Base-by-base conservation (phyloP, 2,888 invertebrate species). In the Tenodera sinensis region DNA sequence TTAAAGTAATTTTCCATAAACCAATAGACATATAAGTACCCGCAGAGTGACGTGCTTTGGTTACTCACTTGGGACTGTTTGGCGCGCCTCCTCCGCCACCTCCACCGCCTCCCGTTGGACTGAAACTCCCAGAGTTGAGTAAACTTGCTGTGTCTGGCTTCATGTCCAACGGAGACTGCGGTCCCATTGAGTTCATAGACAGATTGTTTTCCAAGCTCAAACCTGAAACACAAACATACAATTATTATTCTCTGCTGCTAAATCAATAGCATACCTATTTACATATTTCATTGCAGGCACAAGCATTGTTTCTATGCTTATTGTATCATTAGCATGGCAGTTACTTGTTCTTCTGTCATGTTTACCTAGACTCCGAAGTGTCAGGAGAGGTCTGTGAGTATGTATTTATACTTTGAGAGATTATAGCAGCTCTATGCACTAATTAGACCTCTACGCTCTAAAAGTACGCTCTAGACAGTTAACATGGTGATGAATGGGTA, bases 131-230 rank as follows among this genome's bases (percentile, higher is more conserved):
- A 34, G 95, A 94, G 87, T 95, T 95, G 92, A 95, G 95, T 91
- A 97, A 93, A 92, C 96, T 95, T 88, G 97, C 97, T 89, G 98
- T 97, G 93, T 98, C 98, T 90, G 98, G 98, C 93, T 98, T 98
- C 95, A 98, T 96, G 93, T 97, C 97, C 91, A 97, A 95, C 88
- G 98, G 98, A 91, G 97, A 98, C 94, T 97, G 96, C 81, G 97
- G 97, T 91, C 96, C 96, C 93, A 97, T 95, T 71, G 95, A 94
- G 90, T 94, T 94, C 94, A 95, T 94, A 89, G 95, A 94, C 93
- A 97, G 95, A 91, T 93, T 94, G 92, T 96, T 96, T 92, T 97
- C 97, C 93, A 97, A 93, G 92, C 95, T 96, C 93, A 97, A 94
- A 94, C 96, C 97, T 97, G 95, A 92, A 93, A 87, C 81, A 54